These are phyloP conservation scores for Mesembrinibis cayennensis DNA, from an alignment of 2,113 vertebrate species.

Conservation along the genomic window DNA sequence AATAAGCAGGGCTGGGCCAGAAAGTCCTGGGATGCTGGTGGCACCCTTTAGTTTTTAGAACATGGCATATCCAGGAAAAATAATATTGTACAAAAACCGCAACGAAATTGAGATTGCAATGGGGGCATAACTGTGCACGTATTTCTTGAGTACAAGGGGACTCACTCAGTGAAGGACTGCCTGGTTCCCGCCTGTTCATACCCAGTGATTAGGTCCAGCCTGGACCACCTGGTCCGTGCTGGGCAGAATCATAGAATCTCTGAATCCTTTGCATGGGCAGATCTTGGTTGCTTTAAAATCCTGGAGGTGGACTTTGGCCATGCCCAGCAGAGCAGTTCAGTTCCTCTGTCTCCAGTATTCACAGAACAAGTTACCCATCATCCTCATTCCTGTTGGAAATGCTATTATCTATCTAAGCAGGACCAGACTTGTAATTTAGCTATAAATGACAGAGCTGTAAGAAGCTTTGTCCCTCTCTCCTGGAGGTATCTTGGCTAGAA, in stretches of 20 bases:
- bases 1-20: not conserved
- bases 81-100: not conserved
- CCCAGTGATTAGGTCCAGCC: not conserved
- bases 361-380: not conserved
- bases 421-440: not conserved
- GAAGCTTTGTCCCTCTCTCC: not conserved
- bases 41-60: not conserved
- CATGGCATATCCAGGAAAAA: not conserved
- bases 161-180: not conserved
- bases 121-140: not conserved
- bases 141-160: not conserved
- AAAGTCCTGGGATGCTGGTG: not conserved
- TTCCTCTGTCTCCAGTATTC: no score
- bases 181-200: not conserved
- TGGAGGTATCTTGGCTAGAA: not conserved
- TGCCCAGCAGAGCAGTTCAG: not conserved
- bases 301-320: not conserved
- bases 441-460: not conserved
- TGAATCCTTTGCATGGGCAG: not conserved
- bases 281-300: not conserved
- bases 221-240: not conserved
- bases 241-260: not conserved
- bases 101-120: not conserved
- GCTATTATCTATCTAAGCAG: not conserved
- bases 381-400: not conserved